Percentiles rank a stretch among this genome's conserved stretches.
These are phyloP conservation scores for Pelobates fuscus DNA, from an alignment of 2,113 vertebrate species.

Conservation along the genomic window DNA sequence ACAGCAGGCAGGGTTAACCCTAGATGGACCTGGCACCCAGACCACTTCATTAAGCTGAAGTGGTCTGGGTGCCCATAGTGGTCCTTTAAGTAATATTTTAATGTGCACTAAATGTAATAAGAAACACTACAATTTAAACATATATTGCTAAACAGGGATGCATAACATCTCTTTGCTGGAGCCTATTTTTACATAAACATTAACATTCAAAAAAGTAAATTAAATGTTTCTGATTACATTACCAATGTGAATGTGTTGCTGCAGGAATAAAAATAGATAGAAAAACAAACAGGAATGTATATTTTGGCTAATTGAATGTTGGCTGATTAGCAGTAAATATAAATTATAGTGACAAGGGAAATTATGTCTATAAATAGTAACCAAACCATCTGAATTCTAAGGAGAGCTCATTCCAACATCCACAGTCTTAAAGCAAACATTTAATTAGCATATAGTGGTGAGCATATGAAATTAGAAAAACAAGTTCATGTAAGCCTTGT, in stretches of 20 bases:
- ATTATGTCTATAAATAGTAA: constrained; percentile 23
- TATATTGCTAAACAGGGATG: no score
- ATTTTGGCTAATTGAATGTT: neutral
- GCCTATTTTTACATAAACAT: no score
- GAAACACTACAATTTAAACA: no score
- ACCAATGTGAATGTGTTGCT: neutral
- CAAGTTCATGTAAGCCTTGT: neutral
- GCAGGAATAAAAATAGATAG: neutral
- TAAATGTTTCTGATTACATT: neutral
- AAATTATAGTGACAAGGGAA: neutral
- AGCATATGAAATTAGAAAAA: constrained; percentile 51
- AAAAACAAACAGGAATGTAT: constrained; percentile 2
- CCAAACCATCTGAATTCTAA: constrained; percentile 55
- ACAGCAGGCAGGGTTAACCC: no score
- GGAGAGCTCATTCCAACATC: constrained; percentile 13
- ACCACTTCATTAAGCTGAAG: no score
- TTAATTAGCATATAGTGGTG: constrained; percentile 44
- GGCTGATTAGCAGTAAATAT: constrained; percentile 2
- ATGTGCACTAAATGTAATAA: no score
- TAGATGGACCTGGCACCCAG: no score
- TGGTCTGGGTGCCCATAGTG: no score
- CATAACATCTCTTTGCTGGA: no score
- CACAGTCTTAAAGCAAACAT: constrained; percentile 52
- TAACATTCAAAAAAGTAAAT: neutral
- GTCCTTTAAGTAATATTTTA: no score